Evolutionary conservation across 2,113 vertebrate species (phyloP), one percentile per base, ranked within the genome.

Genomic region (Chamaea fasciata): DNA sequence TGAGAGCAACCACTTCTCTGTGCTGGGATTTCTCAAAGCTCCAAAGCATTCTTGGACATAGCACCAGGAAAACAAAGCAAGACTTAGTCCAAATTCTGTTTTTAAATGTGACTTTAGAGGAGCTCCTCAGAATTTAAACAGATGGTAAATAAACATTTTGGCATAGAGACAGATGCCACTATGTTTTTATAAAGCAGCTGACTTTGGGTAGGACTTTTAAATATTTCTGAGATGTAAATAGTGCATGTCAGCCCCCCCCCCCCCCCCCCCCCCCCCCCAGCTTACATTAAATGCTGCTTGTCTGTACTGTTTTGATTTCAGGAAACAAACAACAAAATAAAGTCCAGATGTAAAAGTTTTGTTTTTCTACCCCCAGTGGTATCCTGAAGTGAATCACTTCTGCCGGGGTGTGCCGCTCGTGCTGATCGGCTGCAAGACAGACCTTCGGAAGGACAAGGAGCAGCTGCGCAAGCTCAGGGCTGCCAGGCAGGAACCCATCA

Each of bases 381-480:
- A 97, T 94, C 99, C 99, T 20, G 99, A 99, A 86, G 99, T 99
- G 71, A 98, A 97, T 44, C 99, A 99, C 92, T 99, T 99, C 97
- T 99, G 99, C 95, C 97, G 80, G 3, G 98, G 99, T 2, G 97
- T 88, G 13, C 99, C 99, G 0, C 92, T 98, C 12, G 97, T 99
- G n/a, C 98, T 99, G 80, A 99, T 99, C 12, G 99, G 99, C 95
- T 99, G 99, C 97, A 99, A 99, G 97, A 99, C 98, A 1, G 99
- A 99, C 97, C 98, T 99, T 7, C 96, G 99, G 62, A 99, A 99
- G 93, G 99, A 99, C 82, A 99, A 99, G 94, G 99, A 99, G 77
- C 98, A 98, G 44, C 39, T 98, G 23, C 98, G 99, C 80, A 99
- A 98, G 93, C 98, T 99, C 50, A 98, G 97, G 93, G 98, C 98